phyloP scores from a whole-genome alignment of 2,113 vertebrate species.

The Dascyllus trimaculatus region DNA sequence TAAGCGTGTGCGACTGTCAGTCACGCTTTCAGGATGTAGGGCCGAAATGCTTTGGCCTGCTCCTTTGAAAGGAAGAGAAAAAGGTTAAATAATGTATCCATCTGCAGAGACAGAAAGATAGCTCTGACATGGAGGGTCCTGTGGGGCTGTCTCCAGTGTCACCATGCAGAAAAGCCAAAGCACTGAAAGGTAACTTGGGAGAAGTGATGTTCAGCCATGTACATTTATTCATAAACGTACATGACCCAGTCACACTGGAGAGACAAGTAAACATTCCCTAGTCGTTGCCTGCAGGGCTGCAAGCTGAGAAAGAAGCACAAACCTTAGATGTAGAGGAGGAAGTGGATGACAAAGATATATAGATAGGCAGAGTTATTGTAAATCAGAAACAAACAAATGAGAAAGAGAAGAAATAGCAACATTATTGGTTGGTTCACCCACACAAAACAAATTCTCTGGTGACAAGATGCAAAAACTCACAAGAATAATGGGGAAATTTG shows the following conservation, averaged over 20 bases:
- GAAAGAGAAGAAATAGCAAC: constrained; percentile 13
- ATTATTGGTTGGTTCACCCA: constrained; percentile 54
- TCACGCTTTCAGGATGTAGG: constrained; percentile 37
- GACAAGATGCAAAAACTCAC: constrained; percentile 56
- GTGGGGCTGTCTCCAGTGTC: constrained; percentile 44
- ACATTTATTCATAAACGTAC: constrained; percentile 28
- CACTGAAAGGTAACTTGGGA: constrained; percentile 21
- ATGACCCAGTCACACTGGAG: constrained; percentile 11
- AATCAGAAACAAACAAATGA: constrained; percentile 33
- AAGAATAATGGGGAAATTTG: constrained; percentile 59
- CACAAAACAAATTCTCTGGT: constrained; percentile 51
- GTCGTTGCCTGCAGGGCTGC: neutral
- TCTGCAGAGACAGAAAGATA: constrained; percentile 28
- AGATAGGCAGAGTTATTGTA: neutral
- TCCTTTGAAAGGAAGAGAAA: constrained; percentile 41
- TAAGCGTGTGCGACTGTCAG: constrained; percentile 29
- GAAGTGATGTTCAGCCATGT: constrained; percentile 9
- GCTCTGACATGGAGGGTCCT: constrained; percentile 45
- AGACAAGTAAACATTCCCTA: constrained; percentile 19
- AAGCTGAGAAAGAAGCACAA: constrained; percentile 10
- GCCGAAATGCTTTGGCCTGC: constrained; percentile 25
- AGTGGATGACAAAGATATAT: neutral
- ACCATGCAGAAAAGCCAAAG: constrained; percentile 22
- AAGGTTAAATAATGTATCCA: constrained; percentile 9
- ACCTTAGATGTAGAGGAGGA: neutral